These are phyloP conservation scores for Aleiodes testaceus DNA, from an alignment of 2,888 invertebrate species.

Conservation along the genomic window DNA sequence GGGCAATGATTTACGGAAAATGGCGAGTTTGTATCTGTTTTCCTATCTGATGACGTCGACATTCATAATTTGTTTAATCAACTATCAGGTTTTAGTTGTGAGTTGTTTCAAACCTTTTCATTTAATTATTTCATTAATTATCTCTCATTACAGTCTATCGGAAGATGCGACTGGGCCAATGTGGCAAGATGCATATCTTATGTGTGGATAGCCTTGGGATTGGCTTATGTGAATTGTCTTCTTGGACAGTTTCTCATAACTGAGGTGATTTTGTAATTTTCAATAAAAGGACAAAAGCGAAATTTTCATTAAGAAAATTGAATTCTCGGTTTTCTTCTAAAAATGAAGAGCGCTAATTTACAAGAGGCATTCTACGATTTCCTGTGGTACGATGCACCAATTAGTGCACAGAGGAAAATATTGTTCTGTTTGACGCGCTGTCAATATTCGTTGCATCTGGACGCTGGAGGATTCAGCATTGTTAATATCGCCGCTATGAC, in stretches of 20 bases:
- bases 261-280: constrained; percentile 49
- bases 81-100: constrained; percentile 57
- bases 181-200: constrained; percentile 46
- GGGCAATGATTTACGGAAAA: constrained; percentile 52
- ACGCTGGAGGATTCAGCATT: constrained; percentile 75
- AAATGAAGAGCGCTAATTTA: constrained; percentile 71
- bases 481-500: constrained; percentile 74
- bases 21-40: constrained; percentile 55
- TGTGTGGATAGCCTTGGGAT: constrained; percentile 41
- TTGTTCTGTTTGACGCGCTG: constrained; percentile 75
- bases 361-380: constrained; percentile 75
- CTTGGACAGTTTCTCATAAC: constrained; percentile 53
- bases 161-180: constrained; percentile 28
- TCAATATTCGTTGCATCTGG: constrained; percentile 74
- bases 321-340: too few relatives aligned
- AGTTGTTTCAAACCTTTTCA: background rate
- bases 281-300: too few relatives aligned
- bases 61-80: constrained; percentile 57
- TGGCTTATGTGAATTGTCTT: constrained; percentile 55
- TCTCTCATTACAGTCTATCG: constrained; percentile 40
- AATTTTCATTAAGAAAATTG: too few relatives aligned
- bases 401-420: constrained; percentile 71
- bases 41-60: constrained; percentile 56
- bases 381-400: constrained; percentile 75
- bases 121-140: background rate